Percentiles rank a stretch among this genome's conserved stretches.
These are phyloP conservation scores for Diprion similis DNA, from an alignment of 1,140 invertebrate genomes.

Conservation along the genomic window DNA sequence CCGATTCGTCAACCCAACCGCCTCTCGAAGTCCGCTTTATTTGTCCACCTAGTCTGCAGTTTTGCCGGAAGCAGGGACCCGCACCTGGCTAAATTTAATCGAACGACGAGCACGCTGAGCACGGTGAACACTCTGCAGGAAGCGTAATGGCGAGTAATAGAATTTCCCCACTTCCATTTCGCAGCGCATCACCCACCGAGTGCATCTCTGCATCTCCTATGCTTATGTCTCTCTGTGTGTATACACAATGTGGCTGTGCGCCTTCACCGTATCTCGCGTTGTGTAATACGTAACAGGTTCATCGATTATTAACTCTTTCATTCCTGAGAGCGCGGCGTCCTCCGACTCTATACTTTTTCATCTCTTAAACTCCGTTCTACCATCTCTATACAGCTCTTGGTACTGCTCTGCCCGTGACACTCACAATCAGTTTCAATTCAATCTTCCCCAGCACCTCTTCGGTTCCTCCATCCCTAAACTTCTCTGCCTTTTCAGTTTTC, in stretches of 20 bases:
- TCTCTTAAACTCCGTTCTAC: no score
- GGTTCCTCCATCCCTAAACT: no score
- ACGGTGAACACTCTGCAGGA: not conserved
- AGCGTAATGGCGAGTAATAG: constrained; percentile 1
- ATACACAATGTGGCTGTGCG: not conserved
- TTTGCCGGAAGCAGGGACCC: not conserved
- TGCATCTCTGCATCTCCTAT: not conserved
- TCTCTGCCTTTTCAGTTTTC: no score
- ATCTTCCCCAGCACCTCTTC: no score
- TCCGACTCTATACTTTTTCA: no score
- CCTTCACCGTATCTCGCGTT: not conserved
- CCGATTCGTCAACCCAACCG: not conserved
- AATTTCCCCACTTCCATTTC: constrained; percentile 2
- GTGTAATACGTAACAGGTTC: not conserved
- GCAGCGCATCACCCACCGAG: not conserved
- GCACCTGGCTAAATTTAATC: not conserved
- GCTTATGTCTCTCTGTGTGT: not conserved
- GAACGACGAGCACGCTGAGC: not conserved
- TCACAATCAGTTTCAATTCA: no score
- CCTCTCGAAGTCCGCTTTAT: not conserved
- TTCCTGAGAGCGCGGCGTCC: no score
- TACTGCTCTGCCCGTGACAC: no score
- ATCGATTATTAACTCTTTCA: no score
- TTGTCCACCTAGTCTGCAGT: not conserved
- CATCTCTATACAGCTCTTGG: no score